These are phyloP conservation scores for Lycorma delicatula DNA, from an alignment of 1,140 invertebrate species.

Conservation along the genomic window DNA sequence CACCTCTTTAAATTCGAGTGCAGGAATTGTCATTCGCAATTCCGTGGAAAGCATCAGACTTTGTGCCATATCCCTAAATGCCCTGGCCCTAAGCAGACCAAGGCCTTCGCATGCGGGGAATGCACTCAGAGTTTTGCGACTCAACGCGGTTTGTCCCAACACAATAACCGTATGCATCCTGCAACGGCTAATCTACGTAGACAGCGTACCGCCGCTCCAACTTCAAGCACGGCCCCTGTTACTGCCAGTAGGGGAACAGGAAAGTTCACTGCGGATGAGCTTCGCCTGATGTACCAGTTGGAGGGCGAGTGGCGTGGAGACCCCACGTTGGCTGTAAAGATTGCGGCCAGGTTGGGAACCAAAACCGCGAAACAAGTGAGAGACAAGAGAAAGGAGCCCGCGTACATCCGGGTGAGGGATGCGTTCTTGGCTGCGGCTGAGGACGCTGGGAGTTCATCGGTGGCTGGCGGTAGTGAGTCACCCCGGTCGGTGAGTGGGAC, in stretches of 20 bases:
- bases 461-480: not conserved
- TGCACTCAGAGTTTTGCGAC: not conserved
- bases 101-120: not conserved
- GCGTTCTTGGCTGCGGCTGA: not conserved
- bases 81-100: not conserved
- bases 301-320: not conserved
- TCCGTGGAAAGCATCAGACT: not conserved
- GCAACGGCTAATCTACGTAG: not conserved
- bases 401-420: not conserved
- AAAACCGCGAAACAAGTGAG: slow-evolving; percentile 1
- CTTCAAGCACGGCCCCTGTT: not conserved
- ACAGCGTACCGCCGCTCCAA: not conserved
- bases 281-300: not conserved
- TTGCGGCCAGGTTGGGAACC: not conserved
- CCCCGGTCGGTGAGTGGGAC: not conserved
- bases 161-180: not conserved
- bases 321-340: not conserved
- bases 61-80: not conserved
- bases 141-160: not conserved
- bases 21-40: not conserved
- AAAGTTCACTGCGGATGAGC: not conserved
- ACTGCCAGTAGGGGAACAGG: not conserved
- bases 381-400: not conserved
- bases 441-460: not conserved
- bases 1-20: not conserved